phyloP scores from a whole-genome alignment of 2,113 vertebrate species.

The Tetraodon nigroviridis region DNA sequence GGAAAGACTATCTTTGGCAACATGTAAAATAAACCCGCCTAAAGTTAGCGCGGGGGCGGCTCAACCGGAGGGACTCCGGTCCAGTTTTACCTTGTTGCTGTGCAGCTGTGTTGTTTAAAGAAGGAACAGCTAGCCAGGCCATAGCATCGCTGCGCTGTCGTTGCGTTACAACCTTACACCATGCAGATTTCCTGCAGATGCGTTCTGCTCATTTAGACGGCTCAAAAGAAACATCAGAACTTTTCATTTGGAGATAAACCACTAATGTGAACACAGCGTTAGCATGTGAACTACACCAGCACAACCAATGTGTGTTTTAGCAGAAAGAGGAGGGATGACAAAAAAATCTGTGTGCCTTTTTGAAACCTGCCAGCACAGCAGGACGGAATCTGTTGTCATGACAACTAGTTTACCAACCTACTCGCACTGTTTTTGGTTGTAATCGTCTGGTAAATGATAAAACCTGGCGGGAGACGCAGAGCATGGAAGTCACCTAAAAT shows the following conservation, averaged over 20 bases:
- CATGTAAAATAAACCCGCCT: slow-evolving; percentile 29
- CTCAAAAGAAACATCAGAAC: too few relatives aligned
- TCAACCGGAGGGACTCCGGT: background rate
- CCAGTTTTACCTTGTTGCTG: slow-evolving; percentile 34
- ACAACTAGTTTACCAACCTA: slow-evolving; percentile 7
- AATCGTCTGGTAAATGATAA: background rate
- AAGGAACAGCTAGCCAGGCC: background rate
- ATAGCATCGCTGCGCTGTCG: background rate
- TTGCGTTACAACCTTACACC: too few relatives aligned
- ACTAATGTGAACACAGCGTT: too few relatives aligned
- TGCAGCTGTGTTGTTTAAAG: background rate
- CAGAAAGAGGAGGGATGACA: slow-evolving; percentile 8
- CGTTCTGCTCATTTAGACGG: too few relatives aligned
- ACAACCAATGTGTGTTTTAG: background rate
- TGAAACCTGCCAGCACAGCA: slow-evolving; percentile 9
- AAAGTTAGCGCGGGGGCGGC: slow-evolving; percentile 29
- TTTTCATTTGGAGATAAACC: too few relatives aligned
- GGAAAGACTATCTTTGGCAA: slow-evolving; percentile 25
- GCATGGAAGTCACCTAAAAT: too few relatives aligned
- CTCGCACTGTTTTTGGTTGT: slow-evolving; percentile 14
- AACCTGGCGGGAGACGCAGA: too few relatives aligned
- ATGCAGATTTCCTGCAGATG: too few relatives aligned
- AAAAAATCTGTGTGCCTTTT: slow-evolving; percentile 11
- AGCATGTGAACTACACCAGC: too few relatives aligned
- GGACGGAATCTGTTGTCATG: slow-evolving; percentile 16